Conservation (phyloP, 2,797 vertebrate genomes). For the Brachymystax lenok region DNA sequence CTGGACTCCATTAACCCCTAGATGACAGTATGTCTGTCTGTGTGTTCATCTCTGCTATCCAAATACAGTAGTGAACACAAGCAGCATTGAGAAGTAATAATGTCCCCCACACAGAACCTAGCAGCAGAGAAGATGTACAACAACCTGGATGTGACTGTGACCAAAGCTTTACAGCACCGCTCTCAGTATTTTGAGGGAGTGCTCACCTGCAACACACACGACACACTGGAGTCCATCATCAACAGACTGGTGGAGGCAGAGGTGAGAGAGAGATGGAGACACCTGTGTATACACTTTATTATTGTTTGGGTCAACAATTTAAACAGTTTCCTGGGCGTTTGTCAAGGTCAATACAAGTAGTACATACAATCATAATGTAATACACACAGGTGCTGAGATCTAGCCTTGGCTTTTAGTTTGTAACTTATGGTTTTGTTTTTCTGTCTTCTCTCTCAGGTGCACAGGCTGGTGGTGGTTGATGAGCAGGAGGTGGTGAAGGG, state of each 20-base stretch:
- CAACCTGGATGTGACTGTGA: conserved; percentile 96
- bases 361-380: background rate
- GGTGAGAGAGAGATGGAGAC: conserved; percentile 68
- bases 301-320: background rate
- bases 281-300: background rate
- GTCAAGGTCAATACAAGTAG: background rate
- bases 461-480: conserved; percentile 94
- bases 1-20: background rate
- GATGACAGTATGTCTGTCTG: background rate
- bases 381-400: too few species aligned
- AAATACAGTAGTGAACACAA: background rate
- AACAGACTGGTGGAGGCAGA: conserved; percentile 94
- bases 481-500: conserved; percentile 93
- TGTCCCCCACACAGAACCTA: conserved; percentile 79
- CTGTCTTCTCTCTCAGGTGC: conserved; percentile 76
- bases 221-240: conserved; percentile 93
- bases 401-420: background rate
- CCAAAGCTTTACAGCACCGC: conserved; percentile 92
- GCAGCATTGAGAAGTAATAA: background rate
- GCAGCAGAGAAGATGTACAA: conserved; percentile 98
- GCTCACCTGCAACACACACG: conserved; percentile 88
- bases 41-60: background rate
- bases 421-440: background rate
- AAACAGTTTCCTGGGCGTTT: background rate
- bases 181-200: conserved; percentile 98